A percentile compares a stretch with the other conserved stretches of the same genome.
Conservation (phyloP, 2,888 invertebrate genomes). For the Aleiodes testaceus region DNA sequence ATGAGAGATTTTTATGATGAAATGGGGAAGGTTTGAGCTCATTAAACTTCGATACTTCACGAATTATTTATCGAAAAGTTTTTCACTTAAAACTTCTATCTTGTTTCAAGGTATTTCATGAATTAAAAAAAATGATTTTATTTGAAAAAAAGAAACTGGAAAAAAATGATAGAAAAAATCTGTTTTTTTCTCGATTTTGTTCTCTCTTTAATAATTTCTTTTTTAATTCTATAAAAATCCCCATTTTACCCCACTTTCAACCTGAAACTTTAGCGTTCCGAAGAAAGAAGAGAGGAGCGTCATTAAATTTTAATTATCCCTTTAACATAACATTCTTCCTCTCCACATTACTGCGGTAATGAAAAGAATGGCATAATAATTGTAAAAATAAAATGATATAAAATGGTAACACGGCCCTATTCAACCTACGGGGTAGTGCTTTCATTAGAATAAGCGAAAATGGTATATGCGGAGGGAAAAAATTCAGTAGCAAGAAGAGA, state of each 20-base stretch:
- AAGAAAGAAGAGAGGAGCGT: not conserved
- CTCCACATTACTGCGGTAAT: not conserved
- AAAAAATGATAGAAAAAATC: too few species aligned
- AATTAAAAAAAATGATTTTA: not conserved
- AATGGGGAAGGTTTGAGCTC: too few species aligned
- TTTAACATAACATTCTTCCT: not conserved
- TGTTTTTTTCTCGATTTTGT: too few species aligned
- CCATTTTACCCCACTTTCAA: not conserved
- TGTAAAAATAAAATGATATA: not conserved
- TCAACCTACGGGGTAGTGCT: not conserved
- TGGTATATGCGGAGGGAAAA: not conserved
- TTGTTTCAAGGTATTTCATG: too few species aligned
- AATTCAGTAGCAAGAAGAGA: not conserved
- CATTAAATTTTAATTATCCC: conserved; percentile 4
- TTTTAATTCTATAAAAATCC: too few species aligned
- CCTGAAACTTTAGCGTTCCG: not conserved
- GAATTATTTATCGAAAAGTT: too few species aligned
- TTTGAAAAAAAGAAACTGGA: too few species aligned
- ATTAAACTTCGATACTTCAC: too few species aligned
- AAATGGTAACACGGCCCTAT: not conserved
- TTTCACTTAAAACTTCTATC: too few species aligned
- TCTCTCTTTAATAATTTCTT: too few species aligned
- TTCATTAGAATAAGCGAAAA: conserved; percentile 15
- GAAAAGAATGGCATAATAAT: not conserved
- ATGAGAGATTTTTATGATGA: not conserved